These are phyloP conservation scores for Gallinago paraguaiae DNA, from an alignment of 2,113 vertebrate species.

Conservation along the genomic window DNA sequence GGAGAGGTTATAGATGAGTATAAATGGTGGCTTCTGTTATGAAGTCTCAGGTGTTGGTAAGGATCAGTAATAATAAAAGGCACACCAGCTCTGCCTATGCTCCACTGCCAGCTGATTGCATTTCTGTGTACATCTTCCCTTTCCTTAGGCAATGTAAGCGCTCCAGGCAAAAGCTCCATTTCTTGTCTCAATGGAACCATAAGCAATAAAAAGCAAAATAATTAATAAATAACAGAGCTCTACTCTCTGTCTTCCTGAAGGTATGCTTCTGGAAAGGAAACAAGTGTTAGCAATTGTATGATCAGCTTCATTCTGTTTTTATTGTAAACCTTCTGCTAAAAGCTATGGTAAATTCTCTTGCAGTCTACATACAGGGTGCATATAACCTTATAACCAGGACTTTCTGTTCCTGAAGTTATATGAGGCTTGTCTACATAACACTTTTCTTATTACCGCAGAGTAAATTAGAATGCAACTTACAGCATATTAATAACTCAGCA, in stretches of 20 bases:
- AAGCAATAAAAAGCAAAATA: neutral
- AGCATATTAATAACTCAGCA: neutral
- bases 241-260: neutral
- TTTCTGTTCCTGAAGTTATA: neutral
- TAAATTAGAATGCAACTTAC: neutral
- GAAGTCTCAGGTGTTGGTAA: neutral
- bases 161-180: neutral
- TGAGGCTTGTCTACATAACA: neutral
- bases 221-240: neutral
- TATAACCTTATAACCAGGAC: neutral
- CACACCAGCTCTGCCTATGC: neutral
- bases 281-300: neutral
- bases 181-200: neutral
- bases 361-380: neutral
- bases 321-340: neutral
- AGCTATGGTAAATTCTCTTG: neutral
- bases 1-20: neutral
- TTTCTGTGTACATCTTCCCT: neutral
- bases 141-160: neutral
- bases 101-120: neutral
- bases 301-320: neutral
- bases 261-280: neutral
- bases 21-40: neutral
- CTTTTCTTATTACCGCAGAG: neutral
- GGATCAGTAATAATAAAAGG: neutral